Percentiles rank a stretch among this genome's conserved stretches.
These are phyloP conservation scores for rabbit (Oryctolagus cuniculus) DNA, from an alignment of 2,113 vertebrate genomes.

Conservation along the genomic window mOryCun1.1 NC_091443.1:109860001-109860500, in stretches of 20 bases:
- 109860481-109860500: neutral
- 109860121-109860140: neutral
- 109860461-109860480: neutral
- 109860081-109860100: neutral
- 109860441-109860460: slow-evolving; percentile 2
- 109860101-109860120: neutral
- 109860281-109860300: too few relatives aligned
- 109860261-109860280: neutral
- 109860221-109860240: neutral
- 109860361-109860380: neutral
- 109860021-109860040: neutral
- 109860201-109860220: neutral
- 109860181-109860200: neutral
- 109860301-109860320: neutral
- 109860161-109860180: neutral
- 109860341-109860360: neutral
- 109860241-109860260: neutral
- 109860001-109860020: neutral
- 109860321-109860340: neutral
- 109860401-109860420: neutral
- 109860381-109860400: neutral
- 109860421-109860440: neutral
- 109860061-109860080: neutral
- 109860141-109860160: neutral
- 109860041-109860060: neutral